Conservation (phyloP, 2,797 vertebrate species). For the Enteromius thamalakanensis region DNA sequence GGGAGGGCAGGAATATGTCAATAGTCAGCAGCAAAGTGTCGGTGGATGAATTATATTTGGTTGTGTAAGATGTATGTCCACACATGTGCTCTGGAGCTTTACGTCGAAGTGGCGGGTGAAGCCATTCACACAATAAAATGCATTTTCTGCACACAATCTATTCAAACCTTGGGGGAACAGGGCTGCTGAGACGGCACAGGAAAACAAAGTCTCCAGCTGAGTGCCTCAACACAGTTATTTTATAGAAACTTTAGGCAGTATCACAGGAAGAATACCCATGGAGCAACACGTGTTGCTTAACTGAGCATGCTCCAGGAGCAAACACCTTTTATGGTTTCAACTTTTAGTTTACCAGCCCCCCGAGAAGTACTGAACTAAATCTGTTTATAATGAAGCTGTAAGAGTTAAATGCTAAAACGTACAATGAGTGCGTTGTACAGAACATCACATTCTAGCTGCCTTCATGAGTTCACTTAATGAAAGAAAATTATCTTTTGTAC, state of each 20-base stretch:
- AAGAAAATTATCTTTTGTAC: neutral
- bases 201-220: neutral
- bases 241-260: neutral
- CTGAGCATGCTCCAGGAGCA: too few species aligned
- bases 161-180: constrained; percentile 12
- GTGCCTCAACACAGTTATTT: neutral
- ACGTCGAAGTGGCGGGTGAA: constrained; percentile 18
- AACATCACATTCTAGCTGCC: neutral
- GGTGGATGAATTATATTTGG: neutral
- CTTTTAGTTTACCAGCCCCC: neutral
- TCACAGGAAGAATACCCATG: neutral
- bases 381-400: neutral
- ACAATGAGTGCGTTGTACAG: neutral
- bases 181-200: neutral
- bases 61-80: neutral
- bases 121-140: neutral
- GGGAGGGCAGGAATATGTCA: constrained; percentile 13
- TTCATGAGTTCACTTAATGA: neutral
- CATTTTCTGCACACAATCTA: neutral
- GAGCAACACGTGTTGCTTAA: too few species aligned
- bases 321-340: neutral
- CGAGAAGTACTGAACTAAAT: neutral
- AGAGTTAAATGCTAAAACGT: neutral
- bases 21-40: constrained; percentile 10
- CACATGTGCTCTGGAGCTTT: neutral